These are phyloP conservation scores for Chymomyza fuscimana DNA, from an alignment of 2,888 invertebrate species.

Conservation along the genomic window DNA sequence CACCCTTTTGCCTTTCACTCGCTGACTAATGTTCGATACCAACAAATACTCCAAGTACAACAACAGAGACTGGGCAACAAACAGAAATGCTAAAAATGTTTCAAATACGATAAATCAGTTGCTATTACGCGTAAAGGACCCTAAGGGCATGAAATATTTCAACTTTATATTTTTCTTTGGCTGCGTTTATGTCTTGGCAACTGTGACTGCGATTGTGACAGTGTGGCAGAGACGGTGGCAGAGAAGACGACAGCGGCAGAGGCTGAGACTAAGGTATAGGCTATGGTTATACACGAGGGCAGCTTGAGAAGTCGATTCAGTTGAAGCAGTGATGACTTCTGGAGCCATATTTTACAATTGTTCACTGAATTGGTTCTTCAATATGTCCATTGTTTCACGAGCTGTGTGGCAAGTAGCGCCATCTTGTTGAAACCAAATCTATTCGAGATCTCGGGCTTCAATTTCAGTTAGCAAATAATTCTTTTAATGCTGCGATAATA, in stretches of 20 bases:
- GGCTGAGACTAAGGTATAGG: not conserved
- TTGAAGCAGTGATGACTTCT: too few species aligned
- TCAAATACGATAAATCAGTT: conserved; percentile 57
- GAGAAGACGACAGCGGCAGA: not conserved
- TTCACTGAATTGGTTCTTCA: too few species aligned
- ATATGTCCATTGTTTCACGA: too few species aligned
- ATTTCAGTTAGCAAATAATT: too few species aligned
- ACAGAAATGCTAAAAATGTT: conserved; percentile 41
- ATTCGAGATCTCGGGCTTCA: too few species aligned
- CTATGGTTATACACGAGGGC: too few species aligned
- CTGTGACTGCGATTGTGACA: not conserved
- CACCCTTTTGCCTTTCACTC: not conserved
- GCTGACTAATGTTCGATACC: conserved; percentile 2
- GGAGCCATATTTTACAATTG: too few species aligned
- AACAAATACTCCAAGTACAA: not conserved
- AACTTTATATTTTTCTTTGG: conserved; percentile 31
- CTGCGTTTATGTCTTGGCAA: conserved; percentile 6
- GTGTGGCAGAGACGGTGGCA: conserved; percentile 1
- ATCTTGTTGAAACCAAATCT: too few species aligned
- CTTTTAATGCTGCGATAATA: too few species aligned
- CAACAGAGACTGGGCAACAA: conserved; percentile 2
- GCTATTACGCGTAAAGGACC: conserved; percentile 45
- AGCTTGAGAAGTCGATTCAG: too few species aligned
- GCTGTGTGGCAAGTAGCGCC: too few species aligned
- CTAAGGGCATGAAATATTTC: conserved; percentile 46